Percentiles rank a stretch among this genome's conserved stretches.
Evolutionary conservation across 2,113 vertebrate species (phyloP).

Genomic region (Apistogramma diplotaenia): DNA sequence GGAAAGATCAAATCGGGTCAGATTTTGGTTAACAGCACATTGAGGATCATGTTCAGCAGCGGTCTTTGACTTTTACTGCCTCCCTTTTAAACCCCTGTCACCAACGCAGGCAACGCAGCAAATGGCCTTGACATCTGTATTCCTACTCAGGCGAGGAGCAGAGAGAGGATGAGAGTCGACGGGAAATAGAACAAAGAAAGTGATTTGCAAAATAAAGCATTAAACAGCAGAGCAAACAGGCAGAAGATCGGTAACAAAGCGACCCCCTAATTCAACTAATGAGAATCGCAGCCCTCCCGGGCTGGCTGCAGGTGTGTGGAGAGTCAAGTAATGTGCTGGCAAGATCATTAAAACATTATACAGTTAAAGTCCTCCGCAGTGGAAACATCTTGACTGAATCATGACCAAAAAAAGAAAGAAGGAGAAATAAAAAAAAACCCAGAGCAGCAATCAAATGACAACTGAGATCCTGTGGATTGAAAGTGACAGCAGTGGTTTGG

Average conservation of each 20-base stretch:
- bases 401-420: neutral
- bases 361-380: conserved; percentile 15
- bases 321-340: conserved; percentile 29
- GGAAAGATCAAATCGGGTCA: conserved; percentile 44
- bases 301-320: conserved; percentile 43
- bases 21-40: conserved; percentile 39
- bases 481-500: conserved; percentile 60
- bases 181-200: neutral
- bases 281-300: conserved; percentile 24
- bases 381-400: conserved; percentile 66
- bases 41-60: conserved; percentile 57
- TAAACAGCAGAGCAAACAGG: conserved; percentile 10
- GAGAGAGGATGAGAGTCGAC: neutral
- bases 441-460: conserved; percentile 37
- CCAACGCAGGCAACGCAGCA: neutral
- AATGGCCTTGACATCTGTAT: conserved; percentile 59
- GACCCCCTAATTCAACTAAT: neutral
- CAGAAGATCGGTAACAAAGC: neutral
- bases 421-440: neutral
- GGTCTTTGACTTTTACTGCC: conserved; percentile 39
- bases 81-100: neutral
- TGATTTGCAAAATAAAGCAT: neutral
- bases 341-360: conserved; percentile 13
- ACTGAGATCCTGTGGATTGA: conserved; percentile 36
- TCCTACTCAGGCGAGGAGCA: neutral